Base-by-base conservation (phyloP, 2,113 vertebrate species). In the Cinclus mexicanus region DNA sequence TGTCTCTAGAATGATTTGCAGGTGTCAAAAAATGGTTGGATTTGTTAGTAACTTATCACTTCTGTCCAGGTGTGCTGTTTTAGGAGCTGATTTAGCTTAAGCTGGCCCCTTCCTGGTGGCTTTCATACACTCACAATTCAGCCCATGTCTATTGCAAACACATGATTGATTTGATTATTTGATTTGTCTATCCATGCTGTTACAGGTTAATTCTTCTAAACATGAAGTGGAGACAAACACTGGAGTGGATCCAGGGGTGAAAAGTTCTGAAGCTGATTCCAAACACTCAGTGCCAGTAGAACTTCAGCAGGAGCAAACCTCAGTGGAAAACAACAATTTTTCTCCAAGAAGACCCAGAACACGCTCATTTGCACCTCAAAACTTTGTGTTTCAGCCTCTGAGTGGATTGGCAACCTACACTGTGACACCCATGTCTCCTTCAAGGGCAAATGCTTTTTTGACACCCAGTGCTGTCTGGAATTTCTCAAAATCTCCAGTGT, bases 341-440 rank as follows among this genome's bases (percentile, higher is more conserved):
- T 33, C 71, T 53, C 71, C 92, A 53, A 64, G 26, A 37, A 98
- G 92, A 68, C 93, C 88, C 41, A 97, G 96, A 86, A 95, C 65
- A 9, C 65, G 75, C 1, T 99, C 99, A 21, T 99, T 99, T 84
- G 99, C 99, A 11, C 99, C 99, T 16, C 55, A 98, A 7, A 98
- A 98, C 91, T 99, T 99, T 61, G 69, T 98, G 31, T 99, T 99
- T 95, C 98, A 98, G 85, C 98, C 99, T 11, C 96, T 99, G 7
- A 91, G n/a, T 55, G 99, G 98, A 41, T 92, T 99, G 69, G 94
- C 95, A 0, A 83, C 93, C 37, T 99, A 99, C 77, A 97, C 97
- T 91, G 98, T 98, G 31, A 97, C 96, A 18, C 98, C 99, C 21
- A 98, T 99, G 95, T 98, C 98, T 42, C 99, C 99, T 68, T 97